Evolutionary conservation across 37 sponge, comb jelly and placozoan genomes (phyloP).

Genomic region (Ephydatia muelleri): DNA sequence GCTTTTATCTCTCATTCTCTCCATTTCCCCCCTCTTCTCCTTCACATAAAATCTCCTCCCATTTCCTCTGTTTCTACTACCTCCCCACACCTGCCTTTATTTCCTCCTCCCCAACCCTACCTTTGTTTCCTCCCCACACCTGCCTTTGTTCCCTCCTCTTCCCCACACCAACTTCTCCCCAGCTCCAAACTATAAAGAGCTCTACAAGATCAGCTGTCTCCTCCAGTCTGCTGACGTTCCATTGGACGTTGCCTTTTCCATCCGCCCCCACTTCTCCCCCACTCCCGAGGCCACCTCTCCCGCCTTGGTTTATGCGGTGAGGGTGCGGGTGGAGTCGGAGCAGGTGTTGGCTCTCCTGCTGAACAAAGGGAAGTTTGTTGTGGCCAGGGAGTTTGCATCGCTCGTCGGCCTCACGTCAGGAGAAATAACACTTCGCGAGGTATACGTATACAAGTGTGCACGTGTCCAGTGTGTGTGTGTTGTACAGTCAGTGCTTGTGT

Average conservation of each 20-base stretch:
- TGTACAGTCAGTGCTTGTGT: too few species aligned
- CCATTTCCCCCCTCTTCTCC: neutral
- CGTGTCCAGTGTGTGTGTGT: neutral
- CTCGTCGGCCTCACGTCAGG: slow-evolving; percentile 36
- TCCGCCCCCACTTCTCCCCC: slow-evolving; percentile 43
- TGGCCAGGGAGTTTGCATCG: slow-evolving; percentile 67
- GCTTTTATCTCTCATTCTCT: neutral
- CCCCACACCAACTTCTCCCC: neutral
- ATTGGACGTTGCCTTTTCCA: slow-evolving; percentile 46
- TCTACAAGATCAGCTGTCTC: slow-evolving; percentile 38
- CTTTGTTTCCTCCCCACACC: too few species aligned
- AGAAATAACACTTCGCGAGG: slow-evolving; percentile 71
- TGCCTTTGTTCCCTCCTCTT: too few species aligned
- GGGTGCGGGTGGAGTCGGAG: slow-evolving; percentile 51
- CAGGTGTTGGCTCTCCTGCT: slow-evolving; percentile 51
- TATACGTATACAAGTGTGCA: neutral
- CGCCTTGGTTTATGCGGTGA: slow-evolving; percentile 39
- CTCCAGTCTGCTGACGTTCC: slow-evolving; percentile 40
- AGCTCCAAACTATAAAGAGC: slow-evolving; percentile 42
- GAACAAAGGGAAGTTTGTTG: slow-evolving; percentile 65
- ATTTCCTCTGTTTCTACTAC: neutral
- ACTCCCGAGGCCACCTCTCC: slow-evolving; percentile 24
- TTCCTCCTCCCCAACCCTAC: neutral
- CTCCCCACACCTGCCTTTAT: neutral
- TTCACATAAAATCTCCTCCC: neutral